phyloP scores from a whole-genome alignment of 2,797 vertebrate species.

The Bufotes viridis region DNA sequence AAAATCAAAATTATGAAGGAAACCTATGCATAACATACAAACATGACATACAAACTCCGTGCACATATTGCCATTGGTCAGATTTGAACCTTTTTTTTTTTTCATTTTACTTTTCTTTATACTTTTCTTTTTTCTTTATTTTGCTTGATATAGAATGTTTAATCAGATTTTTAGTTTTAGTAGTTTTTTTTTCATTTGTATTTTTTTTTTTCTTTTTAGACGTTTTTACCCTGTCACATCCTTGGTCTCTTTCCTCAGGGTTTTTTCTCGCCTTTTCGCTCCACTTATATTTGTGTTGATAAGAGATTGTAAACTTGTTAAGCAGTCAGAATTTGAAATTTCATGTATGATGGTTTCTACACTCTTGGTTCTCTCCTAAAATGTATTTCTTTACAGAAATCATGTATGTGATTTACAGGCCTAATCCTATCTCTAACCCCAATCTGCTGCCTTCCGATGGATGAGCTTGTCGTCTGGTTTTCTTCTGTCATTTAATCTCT shows the following conservation, averaged over 20 bases:
- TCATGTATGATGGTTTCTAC: not conserved
- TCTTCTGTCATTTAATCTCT: conserved; percentile 45
- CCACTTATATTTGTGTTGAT: conserved; percentile 10
- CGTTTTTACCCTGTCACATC: not conserved
- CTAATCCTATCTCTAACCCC: conserved; percentile 37
- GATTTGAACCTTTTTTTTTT: no score
- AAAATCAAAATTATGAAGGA: no score
- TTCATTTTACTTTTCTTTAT: no score
- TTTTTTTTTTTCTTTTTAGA: not conserved
- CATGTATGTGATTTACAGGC: not conserved
- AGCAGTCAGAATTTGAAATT: conserved; percentile 2
- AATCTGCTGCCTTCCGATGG: conserved; percentile 28
- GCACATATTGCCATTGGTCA: no score
- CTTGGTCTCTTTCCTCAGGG: not conserved
- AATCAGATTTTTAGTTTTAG: not conserved
- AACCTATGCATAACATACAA: no score
- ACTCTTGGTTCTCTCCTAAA: not conserved
- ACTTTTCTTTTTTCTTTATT: no score
- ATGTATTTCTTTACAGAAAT: not conserved
- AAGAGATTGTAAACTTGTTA: not conserved
- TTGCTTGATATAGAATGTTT: not conserved
- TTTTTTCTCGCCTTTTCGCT: conserved; percentile 17
- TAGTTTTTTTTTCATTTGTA: not conserved
- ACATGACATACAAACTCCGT: no score
- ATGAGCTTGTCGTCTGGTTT: conserved; percentile 7